Evolutionary conservation across 2,113 vertebrate species (phyloP).

Genomic region (Dasyornis broadbenti): DNA sequence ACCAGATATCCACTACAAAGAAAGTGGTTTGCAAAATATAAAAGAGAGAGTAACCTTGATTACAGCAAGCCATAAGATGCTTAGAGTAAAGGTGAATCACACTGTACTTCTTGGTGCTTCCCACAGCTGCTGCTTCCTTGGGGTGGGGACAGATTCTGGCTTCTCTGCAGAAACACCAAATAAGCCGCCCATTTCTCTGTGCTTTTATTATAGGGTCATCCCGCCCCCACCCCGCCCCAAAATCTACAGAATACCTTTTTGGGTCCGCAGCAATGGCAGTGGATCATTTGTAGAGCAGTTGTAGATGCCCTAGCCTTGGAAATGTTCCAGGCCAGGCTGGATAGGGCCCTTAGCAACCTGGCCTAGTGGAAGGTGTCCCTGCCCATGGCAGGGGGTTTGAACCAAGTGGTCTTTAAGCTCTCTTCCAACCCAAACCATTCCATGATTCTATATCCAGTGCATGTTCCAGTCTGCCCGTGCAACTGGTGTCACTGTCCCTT

Average conservation of each 20-base stretch:
- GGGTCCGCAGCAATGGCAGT: neutral
- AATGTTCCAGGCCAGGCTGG: neutral
- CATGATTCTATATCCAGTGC: neutral
- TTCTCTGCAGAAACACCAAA: neutral
- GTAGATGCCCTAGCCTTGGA: neutral
- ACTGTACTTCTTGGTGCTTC: neutral
- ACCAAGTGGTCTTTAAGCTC: neutral
- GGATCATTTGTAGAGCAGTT: neutral
- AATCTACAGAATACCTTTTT: neutral
- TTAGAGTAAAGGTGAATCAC: neutral
- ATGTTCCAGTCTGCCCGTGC: neutral
- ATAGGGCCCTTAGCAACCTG: rapidly evolving
- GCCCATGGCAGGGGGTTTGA: neutral
- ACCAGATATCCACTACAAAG: neutral
- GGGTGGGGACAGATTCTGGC: neutral
- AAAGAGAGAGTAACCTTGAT: neutral
- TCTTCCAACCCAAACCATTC: neutral
- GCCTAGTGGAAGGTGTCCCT: neutral
- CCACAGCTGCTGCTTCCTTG: neutral
- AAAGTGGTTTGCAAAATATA: neutral
- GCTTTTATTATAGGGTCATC: neutral
- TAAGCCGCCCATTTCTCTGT: neutral
- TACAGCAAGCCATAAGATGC: neutral
- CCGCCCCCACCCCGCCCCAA: rapidly evolving
- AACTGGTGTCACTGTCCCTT: neutral